Percentiles rank a stretch among this genome's conserved stretches.
These are phyloP conservation scores for Coendou prehensilis DNA, from an alignment of 2,797 vertebrate genomes.

Conservation along the genomic window DNA sequence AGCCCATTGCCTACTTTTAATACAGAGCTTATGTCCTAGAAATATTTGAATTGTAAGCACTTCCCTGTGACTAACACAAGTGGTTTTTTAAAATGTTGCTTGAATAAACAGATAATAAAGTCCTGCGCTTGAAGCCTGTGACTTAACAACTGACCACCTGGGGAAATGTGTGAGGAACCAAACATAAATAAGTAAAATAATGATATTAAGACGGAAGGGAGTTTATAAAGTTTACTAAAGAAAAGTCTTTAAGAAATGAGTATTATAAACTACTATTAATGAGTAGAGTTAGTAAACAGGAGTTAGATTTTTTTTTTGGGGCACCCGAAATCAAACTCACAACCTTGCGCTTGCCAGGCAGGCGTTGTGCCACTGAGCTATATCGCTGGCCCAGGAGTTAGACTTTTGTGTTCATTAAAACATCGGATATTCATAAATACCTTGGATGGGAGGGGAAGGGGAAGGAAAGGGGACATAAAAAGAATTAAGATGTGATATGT, in stretches of 20 bases:
- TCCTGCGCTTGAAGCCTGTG: background rate
- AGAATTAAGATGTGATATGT: background rate
- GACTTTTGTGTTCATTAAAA: slow-evolving; percentile 47
- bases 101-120: background rate
- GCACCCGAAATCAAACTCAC: too few relatives aligned
- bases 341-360: too few relatives aligned
- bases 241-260: background rate
- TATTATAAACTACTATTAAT: background rate
- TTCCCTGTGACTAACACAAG: background rate
- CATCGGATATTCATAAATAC: slow-evolving; percentile 2
- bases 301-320: slow-evolving; percentile 7
- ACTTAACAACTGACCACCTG: background rate
- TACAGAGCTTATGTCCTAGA: background rate
- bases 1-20: slow-evolving; percentile 27
- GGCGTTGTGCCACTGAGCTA: too few relatives aligned
- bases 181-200: slow-evolving; percentile 1
- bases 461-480: background rate
- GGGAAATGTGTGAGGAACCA: background rate
- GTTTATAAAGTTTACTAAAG: background rate
- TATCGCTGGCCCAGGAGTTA: background rate
- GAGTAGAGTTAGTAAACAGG: background rate
- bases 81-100: background rate
- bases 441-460: background rate
- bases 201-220: background rate
- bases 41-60: background rate